These are phyloP conservation scores for Apodemia mormo DNA, from an alignment of 2,888 invertebrate genomes.

Conservation along the genomic window DNA sequence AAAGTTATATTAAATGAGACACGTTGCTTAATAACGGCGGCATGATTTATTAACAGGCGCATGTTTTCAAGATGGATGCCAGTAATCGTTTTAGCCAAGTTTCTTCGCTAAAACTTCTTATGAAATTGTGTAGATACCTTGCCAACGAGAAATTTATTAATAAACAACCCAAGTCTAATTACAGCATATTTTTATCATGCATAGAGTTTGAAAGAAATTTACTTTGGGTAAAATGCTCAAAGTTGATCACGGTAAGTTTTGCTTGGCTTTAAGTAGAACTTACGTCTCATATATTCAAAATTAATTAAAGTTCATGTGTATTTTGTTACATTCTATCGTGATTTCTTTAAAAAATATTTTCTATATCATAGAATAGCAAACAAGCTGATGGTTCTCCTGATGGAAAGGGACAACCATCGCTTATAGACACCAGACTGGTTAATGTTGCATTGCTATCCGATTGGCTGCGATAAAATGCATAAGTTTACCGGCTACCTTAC, in stretches of 20 bases:
- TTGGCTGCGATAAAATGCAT: no score
- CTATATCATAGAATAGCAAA: no score
- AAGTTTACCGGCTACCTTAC: no score
- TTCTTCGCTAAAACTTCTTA: constrained; percentile 26
- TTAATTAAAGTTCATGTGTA: no score
- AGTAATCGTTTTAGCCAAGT: constrained; percentile 33
- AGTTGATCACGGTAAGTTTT: neutral
- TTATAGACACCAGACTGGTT: no score
- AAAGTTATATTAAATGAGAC: constrained; percentile 32
- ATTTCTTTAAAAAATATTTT: no score
- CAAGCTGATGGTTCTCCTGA: no score
- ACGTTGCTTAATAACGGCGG: constrained; percentile 36
- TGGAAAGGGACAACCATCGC: no score
- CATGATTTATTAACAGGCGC: constrained; percentile 43
- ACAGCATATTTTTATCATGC: constrained; percentile 16
- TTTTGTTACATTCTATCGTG: no score
- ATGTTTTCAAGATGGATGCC: constrained; percentile 40
- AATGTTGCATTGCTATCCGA: no score
- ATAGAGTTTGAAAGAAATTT: constrained; percentile 20
- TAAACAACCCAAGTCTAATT: constrained; percentile 14
- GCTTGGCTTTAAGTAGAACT: neutral
- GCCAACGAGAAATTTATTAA: constrained; percentile 32
- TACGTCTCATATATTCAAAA: neutral
- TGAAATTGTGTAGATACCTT: constrained; percentile 32
- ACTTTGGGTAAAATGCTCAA: neutral